Evolutionary conservation across 2,113 vertebrate species (phyloP).

Genomic region (Azemiops feae): DNA sequence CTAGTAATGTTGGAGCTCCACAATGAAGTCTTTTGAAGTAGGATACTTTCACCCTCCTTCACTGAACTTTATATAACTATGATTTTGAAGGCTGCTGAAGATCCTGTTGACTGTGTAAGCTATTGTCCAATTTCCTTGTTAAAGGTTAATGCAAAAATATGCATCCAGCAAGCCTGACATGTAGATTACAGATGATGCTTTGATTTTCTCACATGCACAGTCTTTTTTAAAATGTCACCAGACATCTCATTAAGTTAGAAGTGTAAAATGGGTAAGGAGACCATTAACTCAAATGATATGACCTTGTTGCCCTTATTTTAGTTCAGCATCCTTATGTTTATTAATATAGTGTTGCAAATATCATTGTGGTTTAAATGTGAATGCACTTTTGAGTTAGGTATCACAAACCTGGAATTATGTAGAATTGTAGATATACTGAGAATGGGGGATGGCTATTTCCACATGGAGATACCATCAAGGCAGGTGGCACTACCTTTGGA

Average conservation of each 20-base stretch:
- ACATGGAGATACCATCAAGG: neutral
- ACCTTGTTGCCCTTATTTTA: neutral
- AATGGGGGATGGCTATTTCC: neutral
- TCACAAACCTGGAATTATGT: neutral
- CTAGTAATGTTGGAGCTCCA: neutral
- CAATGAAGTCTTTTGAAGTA: neutral
- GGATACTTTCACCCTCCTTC: neutral
- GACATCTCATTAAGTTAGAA: neutral
- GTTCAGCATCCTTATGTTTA: neutral
- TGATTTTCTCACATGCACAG: neutral
- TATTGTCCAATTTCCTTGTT: neutral
- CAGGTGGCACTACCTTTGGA: neutral
- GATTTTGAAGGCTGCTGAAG: neutral
- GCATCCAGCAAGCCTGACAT: neutral
- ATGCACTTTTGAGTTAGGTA: neutral
- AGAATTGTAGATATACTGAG: neutral
- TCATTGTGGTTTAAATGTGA: neutral
- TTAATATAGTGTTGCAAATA: neutral
- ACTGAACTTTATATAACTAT: neutral
- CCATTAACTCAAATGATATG: neutral
- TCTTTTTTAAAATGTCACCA: neutral
- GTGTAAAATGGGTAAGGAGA: neutral
- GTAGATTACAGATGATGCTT: neutral
- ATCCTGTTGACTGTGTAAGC: neutral
- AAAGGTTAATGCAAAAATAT: neutral